Conservation (phyloP, 2,797 vertebrate genomes). For the Chiloscyllium punctatum region DNA sequence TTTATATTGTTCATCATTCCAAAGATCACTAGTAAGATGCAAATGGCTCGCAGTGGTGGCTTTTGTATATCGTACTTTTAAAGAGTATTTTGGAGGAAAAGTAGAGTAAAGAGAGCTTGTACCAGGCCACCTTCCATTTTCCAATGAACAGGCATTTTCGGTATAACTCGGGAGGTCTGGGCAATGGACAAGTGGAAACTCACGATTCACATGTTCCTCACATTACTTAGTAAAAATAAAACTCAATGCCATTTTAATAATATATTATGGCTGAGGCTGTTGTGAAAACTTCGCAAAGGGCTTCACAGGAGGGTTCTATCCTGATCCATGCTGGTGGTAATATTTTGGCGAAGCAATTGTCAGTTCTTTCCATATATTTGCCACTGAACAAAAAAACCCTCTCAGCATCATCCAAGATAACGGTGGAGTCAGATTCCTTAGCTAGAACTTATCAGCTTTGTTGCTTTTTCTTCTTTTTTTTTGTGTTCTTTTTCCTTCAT, state of each 20-base stretch:
- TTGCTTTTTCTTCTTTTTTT: too few species aligned
- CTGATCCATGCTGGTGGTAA: too few species aligned
- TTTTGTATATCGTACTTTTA: background rate
- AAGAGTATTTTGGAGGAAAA: background rate
- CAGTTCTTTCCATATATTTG: too few species aligned
- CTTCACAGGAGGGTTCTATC: background rate
- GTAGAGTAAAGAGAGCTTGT: background rate
- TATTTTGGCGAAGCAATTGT: too few species aligned
- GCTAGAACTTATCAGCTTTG: too few species aligned
- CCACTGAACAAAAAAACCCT: too few species aligned
- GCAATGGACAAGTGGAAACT: background rate
- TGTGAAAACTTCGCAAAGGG: background rate
- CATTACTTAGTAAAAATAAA: background rate
- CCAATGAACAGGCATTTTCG: background rate
- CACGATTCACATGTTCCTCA: background rate
- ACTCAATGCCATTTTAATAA: background rate
- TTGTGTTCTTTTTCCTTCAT: too few species aligned
- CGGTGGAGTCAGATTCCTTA: too few species aligned
- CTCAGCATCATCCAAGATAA: too few species aligned
- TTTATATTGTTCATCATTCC: background rate
- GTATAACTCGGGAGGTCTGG: background rate
- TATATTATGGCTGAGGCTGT: background rate
- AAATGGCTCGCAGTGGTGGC: background rate
- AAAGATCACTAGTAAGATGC: slow-evolving; percentile 25
- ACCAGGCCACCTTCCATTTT: background rate